A percentile compares a stretch with the other conserved stretches of the same genome.
phyloP scores from a whole-genome alignment of 2,888 invertebrate genomes.

The Spilarctia lutea region DNA sequence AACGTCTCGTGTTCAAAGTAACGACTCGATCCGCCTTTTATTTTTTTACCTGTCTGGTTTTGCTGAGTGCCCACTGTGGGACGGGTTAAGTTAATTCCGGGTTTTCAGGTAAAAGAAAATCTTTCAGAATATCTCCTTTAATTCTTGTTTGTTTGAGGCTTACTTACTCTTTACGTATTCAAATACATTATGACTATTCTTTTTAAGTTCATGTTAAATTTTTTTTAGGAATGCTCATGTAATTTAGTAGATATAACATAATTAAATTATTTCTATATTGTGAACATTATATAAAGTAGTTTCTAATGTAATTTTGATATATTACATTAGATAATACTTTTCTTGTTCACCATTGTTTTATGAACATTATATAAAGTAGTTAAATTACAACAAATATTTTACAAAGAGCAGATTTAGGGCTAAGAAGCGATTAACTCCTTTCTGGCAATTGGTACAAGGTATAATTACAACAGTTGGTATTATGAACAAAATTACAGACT shows the following conservation, averaged over 20 bases:
- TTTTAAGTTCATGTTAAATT: not conserved
- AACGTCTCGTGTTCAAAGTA: constrained; percentile 48
- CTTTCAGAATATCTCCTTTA: constrained; percentile 4
- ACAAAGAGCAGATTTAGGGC: too few relatives aligned
- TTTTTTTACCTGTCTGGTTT: constrained; percentile 53
- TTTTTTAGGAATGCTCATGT: not conserved
- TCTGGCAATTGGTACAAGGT: too few relatives aligned
- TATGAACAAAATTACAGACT: too few relatives aligned
- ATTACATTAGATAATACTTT: too few relatives aligned
- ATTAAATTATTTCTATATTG: too few relatives aligned
- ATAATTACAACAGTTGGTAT: too few relatives aligned
- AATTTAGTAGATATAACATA: not conserved
- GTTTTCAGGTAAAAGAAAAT: constrained; percentile 15
- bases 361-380: too few relatives aligned
- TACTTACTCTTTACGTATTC: not conserved
- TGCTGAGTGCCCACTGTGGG: constrained; percentile 49
- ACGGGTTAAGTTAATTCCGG: constrained; percentile 20
- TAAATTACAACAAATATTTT: too few relatives aligned
- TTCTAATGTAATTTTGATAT: too few relatives aligned
- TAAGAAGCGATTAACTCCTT: too few relatives aligned
- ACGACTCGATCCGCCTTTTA: constrained; percentile 54
- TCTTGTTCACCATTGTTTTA: too few relatives aligned
- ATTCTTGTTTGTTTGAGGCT: not conserved
- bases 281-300: too few relatives aligned
- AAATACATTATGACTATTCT: not conserved